A percentile compares a stretch with the other conserved stretches of the same genome.
These are phyloP conservation scores for Mechanitis messenoides DNA, from an alignment of 2,888 invertebrate species.

Conservation along the genomic window DNA sequence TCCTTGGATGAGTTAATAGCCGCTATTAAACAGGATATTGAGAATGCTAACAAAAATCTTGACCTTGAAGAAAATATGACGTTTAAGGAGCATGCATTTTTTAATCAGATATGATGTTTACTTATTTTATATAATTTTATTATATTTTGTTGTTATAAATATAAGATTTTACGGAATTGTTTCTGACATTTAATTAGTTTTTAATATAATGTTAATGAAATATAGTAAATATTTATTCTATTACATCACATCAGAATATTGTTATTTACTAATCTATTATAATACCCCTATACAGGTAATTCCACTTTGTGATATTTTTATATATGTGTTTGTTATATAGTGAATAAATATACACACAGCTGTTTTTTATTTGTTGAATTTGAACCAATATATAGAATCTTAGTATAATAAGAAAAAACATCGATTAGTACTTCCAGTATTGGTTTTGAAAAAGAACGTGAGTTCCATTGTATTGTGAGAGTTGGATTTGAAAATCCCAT, in stretches of 20 bases:
- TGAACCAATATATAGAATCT: not conserved
- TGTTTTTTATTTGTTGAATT: slow-evolving; percentile 4
- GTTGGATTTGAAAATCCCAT: too few species aligned
- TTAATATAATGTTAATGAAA: slow-evolving; percentile 20
- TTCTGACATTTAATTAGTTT: not conserved
- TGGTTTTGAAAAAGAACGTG: too few species aligned
- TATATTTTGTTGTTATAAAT: too few species aligned
- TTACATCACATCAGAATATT: slow-evolving; percentile 3
- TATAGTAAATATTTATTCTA: slow-evolving; percentile 21
- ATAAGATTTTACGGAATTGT: too few species aligned
- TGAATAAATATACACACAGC: slow-evolving; percentile 17
- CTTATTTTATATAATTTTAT: not conserved
- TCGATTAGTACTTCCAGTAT: too few species aligned
- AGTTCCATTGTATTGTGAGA: too few species aligned
- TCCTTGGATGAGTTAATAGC: slow-evolving; percentile 84
- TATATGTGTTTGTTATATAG: slow-evolving; percentile 19
- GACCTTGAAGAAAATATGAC: slow-evolving; percentile 70
- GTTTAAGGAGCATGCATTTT: slow-evolving; percentile 74
- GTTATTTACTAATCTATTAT: slow-evolving; percentile 4
- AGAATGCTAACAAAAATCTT: slow-evolving; percentile 78
- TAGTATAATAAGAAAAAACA: not conserved
- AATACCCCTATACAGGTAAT: slow-evolving; percentile 20
- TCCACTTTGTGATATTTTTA: slow-evolving; percentile 40
- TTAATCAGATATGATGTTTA: slow-evolving; percentile 37
- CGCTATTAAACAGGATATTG: slow-evolving; percentile 88